Percentiles rank a stretch among this genome's conserved stretches.
These are phyloP conservation scores for Nesoenas mayeri DNA, from an alignment of 2,113 vertebrate genomes.

Conservation along the genomic window DNA sequence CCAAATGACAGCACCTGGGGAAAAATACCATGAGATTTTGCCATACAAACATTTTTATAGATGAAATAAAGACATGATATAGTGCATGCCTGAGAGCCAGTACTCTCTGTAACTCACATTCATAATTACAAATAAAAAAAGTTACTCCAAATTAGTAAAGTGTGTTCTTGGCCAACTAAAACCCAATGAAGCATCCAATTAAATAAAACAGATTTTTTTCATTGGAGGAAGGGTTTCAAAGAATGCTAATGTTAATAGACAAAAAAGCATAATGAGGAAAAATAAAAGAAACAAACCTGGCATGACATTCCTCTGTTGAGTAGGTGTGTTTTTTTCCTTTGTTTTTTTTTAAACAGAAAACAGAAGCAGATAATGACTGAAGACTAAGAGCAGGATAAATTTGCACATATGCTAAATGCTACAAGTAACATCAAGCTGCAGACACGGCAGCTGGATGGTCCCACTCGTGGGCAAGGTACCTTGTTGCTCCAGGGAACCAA, in stretches of 20 bases:
- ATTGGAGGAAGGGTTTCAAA: not conserved
- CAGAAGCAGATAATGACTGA: not conserved
- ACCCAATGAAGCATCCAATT: not conserved
- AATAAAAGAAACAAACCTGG: not conserved
- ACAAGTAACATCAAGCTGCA: conserved; percentile 52
- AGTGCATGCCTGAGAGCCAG: not conserved
- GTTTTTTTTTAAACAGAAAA: not conserved
- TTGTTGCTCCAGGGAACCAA: conserved; percentile 80
- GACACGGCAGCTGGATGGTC: conserved; percentile 15
- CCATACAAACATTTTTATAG: not conserved
- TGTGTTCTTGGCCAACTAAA: not conserved
- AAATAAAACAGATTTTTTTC: not conserved
- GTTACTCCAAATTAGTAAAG: not conserved
- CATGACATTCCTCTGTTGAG: not conserved
- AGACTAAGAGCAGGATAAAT: not conserved
- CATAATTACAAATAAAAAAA: not conserved
- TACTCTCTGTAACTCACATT: not conserved
- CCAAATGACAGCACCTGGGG: not conserved
- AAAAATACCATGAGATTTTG: not conserved
- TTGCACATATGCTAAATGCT: not conserved
- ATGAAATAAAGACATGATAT: not conserved
- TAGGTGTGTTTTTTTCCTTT: not conserved
- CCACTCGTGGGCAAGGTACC: conserved; percentile 70
- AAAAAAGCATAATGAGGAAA: not conserved
- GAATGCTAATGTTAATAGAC: not conserved